These are phyloP conservation scores for Acanthopagrus latus DNA, from an alignment of 2,797 vertebrate species.

Conservation along the genomic window DNA sequence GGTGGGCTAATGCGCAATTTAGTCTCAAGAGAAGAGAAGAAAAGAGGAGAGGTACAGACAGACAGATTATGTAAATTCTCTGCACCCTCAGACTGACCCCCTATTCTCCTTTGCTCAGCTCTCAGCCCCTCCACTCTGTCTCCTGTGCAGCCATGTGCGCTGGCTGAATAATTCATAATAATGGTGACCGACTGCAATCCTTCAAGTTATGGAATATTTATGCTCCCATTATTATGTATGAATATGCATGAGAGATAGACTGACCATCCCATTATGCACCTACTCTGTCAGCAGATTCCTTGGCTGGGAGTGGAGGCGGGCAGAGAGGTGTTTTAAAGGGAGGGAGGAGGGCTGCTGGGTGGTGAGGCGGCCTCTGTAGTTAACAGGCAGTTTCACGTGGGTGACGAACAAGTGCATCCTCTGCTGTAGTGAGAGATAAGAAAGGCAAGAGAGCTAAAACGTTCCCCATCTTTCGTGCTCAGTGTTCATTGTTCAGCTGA, in stretches of 20 bases:
- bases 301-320: constrained; percentile 29
- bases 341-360: not conserved
- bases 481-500: constrained; percentile 37
- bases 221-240: constrained; percentile 60
- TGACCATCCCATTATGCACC: constrained; percentile 55
- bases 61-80: constrained; percentile 33
- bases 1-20: not conserved
- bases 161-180: constrained; percentile 77
- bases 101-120: constrained; percentile 19
- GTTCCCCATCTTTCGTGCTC: constrained; percentile 1
- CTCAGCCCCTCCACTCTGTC: constrained; percentile 26
- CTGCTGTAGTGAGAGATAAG: not conserved
- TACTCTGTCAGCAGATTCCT: constrained; percentile 41
- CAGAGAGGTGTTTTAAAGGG: constrained; percentile 38
- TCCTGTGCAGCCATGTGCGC: constrained; percentile 55
- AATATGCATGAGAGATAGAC: constrained; percentile 66
- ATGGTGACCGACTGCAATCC: constrained; percentile 69
- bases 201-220: constrained; percentile 75
- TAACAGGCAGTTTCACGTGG: constrained; percentile 2
- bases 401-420: not conserved
- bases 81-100: constrained; percentile 11
- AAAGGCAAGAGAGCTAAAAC: not conserved
- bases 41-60: constrained; percentile 3
- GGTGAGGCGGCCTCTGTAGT: constrained; percentile 8
- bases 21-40: not conserved